A percentile compares a stretch with the other conserved stretches of the same genome.
These are phyloP conservation scores for Ochropleura plecta DNA, from an alignment of 2,888 invertebrate species.

Conservation along the genomic window DNA sequence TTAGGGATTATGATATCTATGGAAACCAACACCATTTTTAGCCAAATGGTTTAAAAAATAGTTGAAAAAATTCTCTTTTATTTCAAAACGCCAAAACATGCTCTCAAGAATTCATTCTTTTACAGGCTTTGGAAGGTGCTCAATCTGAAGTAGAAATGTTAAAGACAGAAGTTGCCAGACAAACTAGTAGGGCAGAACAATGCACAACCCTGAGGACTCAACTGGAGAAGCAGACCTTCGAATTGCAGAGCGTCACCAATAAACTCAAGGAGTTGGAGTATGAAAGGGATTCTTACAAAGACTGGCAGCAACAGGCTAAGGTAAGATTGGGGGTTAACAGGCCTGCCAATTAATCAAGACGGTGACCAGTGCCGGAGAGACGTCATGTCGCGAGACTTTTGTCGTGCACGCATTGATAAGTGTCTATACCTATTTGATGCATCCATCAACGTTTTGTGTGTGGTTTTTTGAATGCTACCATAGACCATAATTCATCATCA, in stretches of 20 bases:
- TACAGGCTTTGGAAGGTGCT: slow-evolving; percentile 88
- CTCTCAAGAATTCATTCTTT: background rate
- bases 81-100: background rate
- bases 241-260: slow-evolving; percentile 81
- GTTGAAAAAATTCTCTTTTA: background rate
- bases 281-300: slow-evolving; percentile 87
- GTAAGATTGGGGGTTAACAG: slow-evolving; percentile 63
- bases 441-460: too few relatives aligned
- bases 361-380: too few relatives aligned
- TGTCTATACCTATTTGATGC: too few relatives aligned
- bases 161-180: slow-evolving; percentile 81
- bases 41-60: background rate
- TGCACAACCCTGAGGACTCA: slow-evolving; percentile 79
- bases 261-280: slow-evolving; percentile 86
- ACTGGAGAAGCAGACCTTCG: slow-evolving; percentile 85
- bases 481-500: too few relatives aligned
- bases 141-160: slow-evolving; percentile 90
- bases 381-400: too few relatives aligned
- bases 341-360: background rate
- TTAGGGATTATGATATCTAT: background rate
- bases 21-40: background rate
- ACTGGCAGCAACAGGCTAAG: slow-evolving; percentile 89
- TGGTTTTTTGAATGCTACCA: too few relatives aligned
- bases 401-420: too few relatives aligned
- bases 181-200: slow-evolving; percentile 82